Conservation (phyloP, 1,140 invertebrate species). For the Bombus waltoni region DNA sequence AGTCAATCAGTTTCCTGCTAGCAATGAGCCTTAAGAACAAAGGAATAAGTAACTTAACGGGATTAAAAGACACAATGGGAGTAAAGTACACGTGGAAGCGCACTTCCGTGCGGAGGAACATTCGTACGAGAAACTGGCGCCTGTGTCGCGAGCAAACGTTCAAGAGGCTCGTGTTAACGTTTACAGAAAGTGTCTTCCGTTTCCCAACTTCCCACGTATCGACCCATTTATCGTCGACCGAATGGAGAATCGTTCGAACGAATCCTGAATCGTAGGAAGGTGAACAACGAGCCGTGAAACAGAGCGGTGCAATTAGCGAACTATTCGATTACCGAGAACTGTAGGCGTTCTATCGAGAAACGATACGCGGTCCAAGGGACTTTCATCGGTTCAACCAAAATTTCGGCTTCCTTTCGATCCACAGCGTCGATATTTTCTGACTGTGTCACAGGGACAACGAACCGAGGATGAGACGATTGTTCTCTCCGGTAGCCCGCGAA, state of each 20-base stretch:
- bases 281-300: constrained; percentile 6
- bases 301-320: constrained; percentile 9
- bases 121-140: neutral
- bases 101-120: neutral
- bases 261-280: neutral
- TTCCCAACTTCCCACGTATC: constrained; percentile 11
- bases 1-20: too few relatives aligned
- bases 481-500: neutral
- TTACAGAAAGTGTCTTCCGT: neutral
- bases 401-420: neutral
- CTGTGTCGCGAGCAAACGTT: neutral
- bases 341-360: neutral
- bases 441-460: neutral
- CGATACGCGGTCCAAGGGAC: neutral
- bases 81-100: neutral
- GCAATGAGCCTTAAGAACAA: neutral
- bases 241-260: constrained; percentile 4
- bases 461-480: neutral
- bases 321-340: neutral
- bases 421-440: neutral
- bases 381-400: neutral
- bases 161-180: neutral
- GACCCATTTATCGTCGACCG: neutral
- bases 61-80: neutral
- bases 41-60: neutral